These are phyloP conservation scores for Hippasteria phrygiana DNA, from an alignment of 53 echinoderm and acorn worm species.

Conservation along the genomic window DNA sequence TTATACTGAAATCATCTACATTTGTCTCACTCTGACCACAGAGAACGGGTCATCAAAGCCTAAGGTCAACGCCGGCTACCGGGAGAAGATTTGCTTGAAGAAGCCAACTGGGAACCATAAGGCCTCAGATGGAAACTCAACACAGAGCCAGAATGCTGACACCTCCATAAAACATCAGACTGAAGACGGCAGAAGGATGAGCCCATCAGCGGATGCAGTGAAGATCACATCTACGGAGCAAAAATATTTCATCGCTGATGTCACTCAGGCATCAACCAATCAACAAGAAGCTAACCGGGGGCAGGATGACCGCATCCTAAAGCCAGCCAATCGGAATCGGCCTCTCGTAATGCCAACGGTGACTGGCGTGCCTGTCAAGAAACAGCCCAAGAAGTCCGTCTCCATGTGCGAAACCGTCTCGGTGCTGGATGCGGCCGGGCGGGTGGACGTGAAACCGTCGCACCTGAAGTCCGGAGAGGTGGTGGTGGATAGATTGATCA, in stretches of 20 bases:
- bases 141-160: not conserved
- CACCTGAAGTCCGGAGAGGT: slow-evolving; percentile 19
- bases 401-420: slow-evolving; percentile 65
- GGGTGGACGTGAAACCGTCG: not conserved
- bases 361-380: slow-evolving; percentile 9
- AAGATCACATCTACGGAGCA: not conserved
- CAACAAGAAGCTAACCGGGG: not conserved
- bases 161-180: not conserved
- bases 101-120: not conserved
- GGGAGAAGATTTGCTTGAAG: slow-evolving; percentile 39
- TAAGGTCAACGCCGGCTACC: slow-evolving; percentile 36
- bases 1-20: not conserved
- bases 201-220: not conserved
- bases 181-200: not conserved
- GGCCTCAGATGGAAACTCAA: not conserved
- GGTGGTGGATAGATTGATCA: too few species aligned
- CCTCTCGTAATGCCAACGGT: not conserved
- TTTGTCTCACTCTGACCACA: not conserved
- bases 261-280: slow-evolving; percentile 3
- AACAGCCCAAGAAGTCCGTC: slow-evolving; percentile 62
- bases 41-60: slow-evolving; percentile 32
- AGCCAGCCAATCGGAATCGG: slow-evolving; percentile 33
- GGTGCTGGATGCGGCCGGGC: slow-evolving; percentile 34
- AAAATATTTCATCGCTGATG: not conserved
- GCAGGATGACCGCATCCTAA: slow-evolving; percentile 32